phyloP scores from a whole-genome alignment of 2,797 vertebrate species.

The Toxotes lorentzi region DNA sequence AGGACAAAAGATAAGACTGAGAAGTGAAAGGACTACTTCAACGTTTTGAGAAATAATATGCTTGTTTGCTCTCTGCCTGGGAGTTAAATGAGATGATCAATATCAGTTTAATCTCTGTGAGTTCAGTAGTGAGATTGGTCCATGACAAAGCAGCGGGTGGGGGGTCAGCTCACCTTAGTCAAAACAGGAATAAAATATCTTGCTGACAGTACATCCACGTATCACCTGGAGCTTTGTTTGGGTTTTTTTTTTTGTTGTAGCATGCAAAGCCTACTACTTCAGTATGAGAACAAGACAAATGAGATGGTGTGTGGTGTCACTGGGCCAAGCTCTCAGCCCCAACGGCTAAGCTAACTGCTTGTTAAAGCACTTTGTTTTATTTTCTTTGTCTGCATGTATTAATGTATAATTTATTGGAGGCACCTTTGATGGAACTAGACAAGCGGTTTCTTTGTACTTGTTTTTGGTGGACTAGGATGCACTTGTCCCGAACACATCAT shows the following conservation, averaged over 20 bases:
- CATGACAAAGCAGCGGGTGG: not conserved
- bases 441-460: conserved; percentile 1
- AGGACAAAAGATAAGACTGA: conserved; percentile 20
- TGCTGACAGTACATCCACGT: not conserved
- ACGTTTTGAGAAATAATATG: conserved; percentile 21
- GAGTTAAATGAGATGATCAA: conserved; percentile 27
- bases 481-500: not conserved
- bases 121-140: not conserved
- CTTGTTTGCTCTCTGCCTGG: conserved; percentile 26
- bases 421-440: not conserved
- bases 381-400: not conserved
- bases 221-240: conserved; percentile 1
- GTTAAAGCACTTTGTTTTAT: conserved; percentile 7
- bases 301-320: not conserved
- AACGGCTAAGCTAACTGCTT: not conserved
- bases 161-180: not conserved
- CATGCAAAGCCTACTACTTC: not conserved
- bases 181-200: conserved; percentile 8
- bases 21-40: conserved; percentile 6
- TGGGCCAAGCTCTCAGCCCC: not conserved
- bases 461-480: conserved; percentile 9
- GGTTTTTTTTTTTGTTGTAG: not conserved
- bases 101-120: conserved; percentile 16
- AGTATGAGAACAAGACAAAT: conserved; percentile 9
- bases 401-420: not conserved